Evolutionary conservation across 2,888 invertebrate species (phyloP), one percentile per base, ranked within the genome.

Genomic region (Drosophila parthenogenetica): DNA sequence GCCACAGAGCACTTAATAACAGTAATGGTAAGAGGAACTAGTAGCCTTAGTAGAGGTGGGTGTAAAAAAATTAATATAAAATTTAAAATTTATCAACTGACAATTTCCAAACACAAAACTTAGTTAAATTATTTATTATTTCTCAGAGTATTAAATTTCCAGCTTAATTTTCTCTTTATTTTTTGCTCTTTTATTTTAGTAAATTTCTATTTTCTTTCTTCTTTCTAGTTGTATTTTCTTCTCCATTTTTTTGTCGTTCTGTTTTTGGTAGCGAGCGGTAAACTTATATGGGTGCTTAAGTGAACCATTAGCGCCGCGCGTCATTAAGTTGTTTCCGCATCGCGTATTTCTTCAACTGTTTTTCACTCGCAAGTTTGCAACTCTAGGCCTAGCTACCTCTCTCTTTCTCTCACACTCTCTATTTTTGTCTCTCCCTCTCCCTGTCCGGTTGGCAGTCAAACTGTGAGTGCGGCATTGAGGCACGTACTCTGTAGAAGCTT

Each of bases 261-360:
- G 66, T 74, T 82, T 85, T 74, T 61, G 64, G 76, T 43, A 43
- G 76, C 53, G 61, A 32, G 62, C 69, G 69, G 72, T 66, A 77
- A 81, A 88, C 88, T 86, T 86, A 88, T 86, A 86, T 83, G 85
- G 88, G 85, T 89, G 81, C 85, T 89, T 89, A 89, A 88, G 88
- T 89, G 88, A 88, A 87, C 89, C 87, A 88, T 88, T 88, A 88
- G 88, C 88, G 88, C 85, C 83, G 81, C 81, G 88, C 87, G 88
- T 85, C 85, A 87, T 88, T 89, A 88, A 88, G 89, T 89, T 89
- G 89, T 88, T 89, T 89, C 87, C 83, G 88, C 87, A 82, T 88
- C 83, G 88, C 86, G 74, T 84, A 84, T 78, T 86, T 86, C 82
- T 81, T 77, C 65, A 61, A 70, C 87, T 85, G 81, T 81, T 82